These are phyloP conservation scores for Ceriagrion tenellum DNA, from an alignment of 2,888 invertebrate genomes.

Conservation along the genomic window DNA sequence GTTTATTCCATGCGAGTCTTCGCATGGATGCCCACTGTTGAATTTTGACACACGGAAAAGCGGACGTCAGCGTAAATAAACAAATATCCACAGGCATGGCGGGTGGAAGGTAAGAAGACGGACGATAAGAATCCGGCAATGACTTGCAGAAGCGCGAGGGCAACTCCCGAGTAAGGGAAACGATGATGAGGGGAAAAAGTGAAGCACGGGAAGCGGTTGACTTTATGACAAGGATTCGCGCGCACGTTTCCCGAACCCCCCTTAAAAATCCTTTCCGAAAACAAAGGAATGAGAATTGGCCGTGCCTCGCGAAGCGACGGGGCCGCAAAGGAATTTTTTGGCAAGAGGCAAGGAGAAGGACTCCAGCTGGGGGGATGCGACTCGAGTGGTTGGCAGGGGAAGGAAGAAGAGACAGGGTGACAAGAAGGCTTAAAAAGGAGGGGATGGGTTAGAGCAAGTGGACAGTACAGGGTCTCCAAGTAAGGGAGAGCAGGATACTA, in stretches of 20 bases:
- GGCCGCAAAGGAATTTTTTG: background rate
- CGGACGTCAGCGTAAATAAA: too few relatives aligned
- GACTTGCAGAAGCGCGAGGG: too few relatives aligned
- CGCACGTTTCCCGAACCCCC: background rate
- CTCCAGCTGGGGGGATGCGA: background rate
- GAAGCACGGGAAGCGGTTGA: background rate
- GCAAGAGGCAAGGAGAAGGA: background rate
- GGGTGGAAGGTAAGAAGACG: too few relatives aligned
- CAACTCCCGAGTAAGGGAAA: too few relatives aligned
- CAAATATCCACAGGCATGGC: too few relatives aligned
- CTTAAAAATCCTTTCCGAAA: background rate
- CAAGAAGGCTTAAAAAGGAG: background rate
- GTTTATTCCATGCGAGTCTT: too few relatives aligned
- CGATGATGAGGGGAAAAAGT: background rate
- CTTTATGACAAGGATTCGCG: background rate
- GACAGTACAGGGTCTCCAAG: too few relatives aligned
- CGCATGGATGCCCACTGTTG: too few relatives aligned
- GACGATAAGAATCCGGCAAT: too few relatives aligned
- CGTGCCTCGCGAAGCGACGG: background rate
- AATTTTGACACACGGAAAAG: too few relatives aligned
- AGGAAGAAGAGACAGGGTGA: constrained; percentile 42
- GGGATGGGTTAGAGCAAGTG: background rate
- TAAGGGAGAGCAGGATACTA: too few relatives aligned
- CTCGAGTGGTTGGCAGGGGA: background rate
- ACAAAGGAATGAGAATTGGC: background rate